phyloP scores from a whole-genome alignment of 2,888 invertebrate genomes.

The Carterocephalus palaemon region DNA sequence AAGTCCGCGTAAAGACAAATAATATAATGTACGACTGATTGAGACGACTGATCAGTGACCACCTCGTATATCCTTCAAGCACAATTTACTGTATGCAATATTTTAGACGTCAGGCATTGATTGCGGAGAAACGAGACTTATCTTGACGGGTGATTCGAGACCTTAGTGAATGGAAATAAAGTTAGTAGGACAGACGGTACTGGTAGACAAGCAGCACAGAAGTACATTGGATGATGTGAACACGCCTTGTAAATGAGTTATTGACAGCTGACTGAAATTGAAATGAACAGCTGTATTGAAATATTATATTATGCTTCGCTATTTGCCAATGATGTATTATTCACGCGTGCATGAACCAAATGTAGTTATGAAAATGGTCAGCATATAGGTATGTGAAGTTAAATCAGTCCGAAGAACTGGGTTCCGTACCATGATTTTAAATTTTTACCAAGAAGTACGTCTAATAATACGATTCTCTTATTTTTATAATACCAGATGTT shows the following conservation, averaged over 20 bases:
- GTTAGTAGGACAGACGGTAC: constrained; percentile 5
- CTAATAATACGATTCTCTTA: too few species aligned
- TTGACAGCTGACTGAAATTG: constrained; percentile 43
- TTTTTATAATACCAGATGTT: too few species aligned
- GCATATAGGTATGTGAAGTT: too few species aligned
- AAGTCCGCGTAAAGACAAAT: constrained; percentile 20
- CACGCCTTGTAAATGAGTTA: constrained; percentile 37
- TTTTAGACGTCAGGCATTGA: constrained; percentile 23
- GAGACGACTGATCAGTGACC: constrained; percentile 22
- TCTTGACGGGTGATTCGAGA: constrained; percentile 6
- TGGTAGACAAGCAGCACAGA: constrained; percentile 27
- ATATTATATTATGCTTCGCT: constrained; percentile 31
- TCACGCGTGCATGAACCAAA: constrained; percentile 6
- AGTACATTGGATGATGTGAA: constrained; percentile 22
- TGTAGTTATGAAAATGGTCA: neutral
- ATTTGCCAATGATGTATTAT: constrained; percentile 25
- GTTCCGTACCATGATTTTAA: too few species aligned
- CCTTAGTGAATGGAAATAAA: constrained; percentile 17
- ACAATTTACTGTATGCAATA: constrained; percentile 21
- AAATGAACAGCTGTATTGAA: constrained; percentile 41
- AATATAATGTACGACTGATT: constrained; percentile 24
- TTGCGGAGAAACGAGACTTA: constrained; percentile 19
- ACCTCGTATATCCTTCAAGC: constrained; percentile 22
- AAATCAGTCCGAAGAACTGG: too few species aligned
- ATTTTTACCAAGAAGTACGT: too few species aligned